phyloP scores from a whole-genome alignment of 2,888 invertebrate species.

The Lobophora halterata region DNA sequence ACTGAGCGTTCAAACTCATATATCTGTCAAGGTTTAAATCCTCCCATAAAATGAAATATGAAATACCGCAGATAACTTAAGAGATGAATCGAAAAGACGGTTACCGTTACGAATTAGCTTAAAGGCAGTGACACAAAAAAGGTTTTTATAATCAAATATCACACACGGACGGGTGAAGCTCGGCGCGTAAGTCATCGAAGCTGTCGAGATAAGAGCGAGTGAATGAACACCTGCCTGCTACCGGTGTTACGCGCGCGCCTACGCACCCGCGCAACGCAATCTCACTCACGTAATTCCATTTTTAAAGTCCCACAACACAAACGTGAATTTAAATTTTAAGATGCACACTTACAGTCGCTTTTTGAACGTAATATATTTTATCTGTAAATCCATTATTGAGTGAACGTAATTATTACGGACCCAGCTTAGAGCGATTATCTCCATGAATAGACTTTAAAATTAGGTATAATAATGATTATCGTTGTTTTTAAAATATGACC shows the following conservation, averaged over 20 bases:
- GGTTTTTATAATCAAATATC: conserved; percentile 66
- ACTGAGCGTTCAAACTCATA: conserved; percentile 40
- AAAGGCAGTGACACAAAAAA: conserved; percentile 66
- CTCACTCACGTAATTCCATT: conserved; percentile 49
- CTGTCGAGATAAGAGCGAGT: conserved; percentile 80
- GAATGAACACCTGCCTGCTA: conserved; percentile 78
- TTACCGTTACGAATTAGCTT: conserved; percentile 78
- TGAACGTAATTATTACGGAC: conserved; percentile 46
- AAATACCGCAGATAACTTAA: conserved; percentile 60
- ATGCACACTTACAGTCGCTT: conserved; percentile 42
- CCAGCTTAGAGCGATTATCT: conserved; percentile 65
- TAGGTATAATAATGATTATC: conserved; percentile 73
- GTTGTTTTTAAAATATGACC: conserved; percentile 69
- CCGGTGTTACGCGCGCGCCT: conserved; percentile 76
- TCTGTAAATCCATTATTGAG: conserved; percentile 48
- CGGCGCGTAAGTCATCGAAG: conserved; percentile 75
- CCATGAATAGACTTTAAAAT: conserved; percentile 69
- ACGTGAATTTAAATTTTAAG: conserved; percentile 44
- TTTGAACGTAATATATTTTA: conserved; percentile 32
- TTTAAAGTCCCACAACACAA: conserved; percentile 39
- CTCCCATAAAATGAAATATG: conserved; percentile 52
- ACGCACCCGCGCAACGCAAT: conserved; percentile 55
- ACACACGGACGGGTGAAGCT: conserved; percentile 61
- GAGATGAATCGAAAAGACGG: conserved; percentile 63
- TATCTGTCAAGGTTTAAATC: conserved; percentile 60